These are phyloP conservation scores for Chiloscyllium plagiosum DNA, from an alignment of 2,113 vertebrate genomes.

Conservation along the genomic window DNA sequence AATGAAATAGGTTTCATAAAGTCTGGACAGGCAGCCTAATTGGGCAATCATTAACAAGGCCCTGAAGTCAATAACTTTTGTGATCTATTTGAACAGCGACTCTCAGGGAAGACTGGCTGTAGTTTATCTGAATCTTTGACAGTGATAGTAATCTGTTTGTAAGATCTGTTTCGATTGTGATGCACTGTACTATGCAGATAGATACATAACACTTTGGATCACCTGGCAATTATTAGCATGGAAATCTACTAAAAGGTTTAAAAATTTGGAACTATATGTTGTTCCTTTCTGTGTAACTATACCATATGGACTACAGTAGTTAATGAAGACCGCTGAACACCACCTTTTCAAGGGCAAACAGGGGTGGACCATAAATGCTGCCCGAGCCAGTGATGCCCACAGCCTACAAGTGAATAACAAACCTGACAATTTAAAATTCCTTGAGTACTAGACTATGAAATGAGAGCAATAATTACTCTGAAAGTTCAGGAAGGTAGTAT, in stretches of 20 bases:
- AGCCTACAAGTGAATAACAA: no score
- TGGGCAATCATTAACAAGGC: not conserved
- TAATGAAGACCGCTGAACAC: no score
- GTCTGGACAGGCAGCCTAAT: not conserved
- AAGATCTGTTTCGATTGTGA: not conserved
- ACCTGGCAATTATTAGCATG: not conserved
- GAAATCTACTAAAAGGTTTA: not conserved
- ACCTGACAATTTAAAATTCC: not conserved
- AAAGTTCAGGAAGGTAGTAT: not conserved
- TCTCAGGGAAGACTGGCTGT: not conserved
- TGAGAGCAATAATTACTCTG: not conserved
- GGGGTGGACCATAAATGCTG: no score
- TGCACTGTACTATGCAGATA: not conserved
- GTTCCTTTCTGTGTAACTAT: no score
- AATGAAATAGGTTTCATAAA: not conserved
- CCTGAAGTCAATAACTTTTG: not conserved
- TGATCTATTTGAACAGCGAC: not conserved
- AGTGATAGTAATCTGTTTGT: not conserved
- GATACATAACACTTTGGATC: not conserved
- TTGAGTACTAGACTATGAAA: not conserved
- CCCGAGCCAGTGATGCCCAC: no score
- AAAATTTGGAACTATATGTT: no score
- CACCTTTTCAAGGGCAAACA: no score
- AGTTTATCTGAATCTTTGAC: not conserved
- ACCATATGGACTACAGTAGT: no score